These are phyloP conservation scores for Pandemis cinnamomeana DNA, from an alignment of 2,888 invertebrate genomes.

Conservation along the genomic window DNA sequence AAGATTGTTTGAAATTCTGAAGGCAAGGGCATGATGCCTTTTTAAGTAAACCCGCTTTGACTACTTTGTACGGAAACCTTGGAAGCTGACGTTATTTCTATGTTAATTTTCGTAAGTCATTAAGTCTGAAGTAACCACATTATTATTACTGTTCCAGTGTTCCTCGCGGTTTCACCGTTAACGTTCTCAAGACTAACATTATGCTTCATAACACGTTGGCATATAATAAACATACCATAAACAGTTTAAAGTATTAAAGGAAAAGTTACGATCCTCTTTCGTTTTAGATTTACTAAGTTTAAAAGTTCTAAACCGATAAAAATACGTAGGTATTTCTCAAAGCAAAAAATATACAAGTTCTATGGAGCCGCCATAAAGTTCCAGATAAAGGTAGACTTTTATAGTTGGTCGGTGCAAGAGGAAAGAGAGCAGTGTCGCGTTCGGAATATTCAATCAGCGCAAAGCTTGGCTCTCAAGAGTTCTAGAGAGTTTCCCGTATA, in stretches of 20 bases:
- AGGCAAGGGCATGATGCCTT: constrained; percentile 15
- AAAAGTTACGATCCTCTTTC: not conserved
- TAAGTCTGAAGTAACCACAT: constrained; percentile 36
- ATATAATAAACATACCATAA: not conserved
- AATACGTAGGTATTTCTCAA: constrained; percentile 42
- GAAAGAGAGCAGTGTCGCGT: constrained; percentile 52
- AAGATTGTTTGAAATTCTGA: not conserved
- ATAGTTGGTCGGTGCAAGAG: constrained; percentile 47
- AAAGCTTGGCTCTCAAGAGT: constrained; percentile 41
- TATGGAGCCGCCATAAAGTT: constrained; percentile 45
- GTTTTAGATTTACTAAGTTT: not conserved
- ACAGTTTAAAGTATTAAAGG: constrained; percentile 4
- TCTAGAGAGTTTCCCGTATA: constrained; percentile 39
- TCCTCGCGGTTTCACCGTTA: constrained; percentile 24
- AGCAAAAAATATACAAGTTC: constrained; percentile 40
- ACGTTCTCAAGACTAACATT: constrained; percentile 29
- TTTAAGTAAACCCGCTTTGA: constrained; percentile 24
- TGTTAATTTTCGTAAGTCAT: constrained; percentile 39
- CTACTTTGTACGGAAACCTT: constrained; percentile 28
- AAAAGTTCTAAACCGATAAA: constrained; percentile 10
- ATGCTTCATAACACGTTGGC: constrained; percentile 11
- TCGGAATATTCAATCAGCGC: constrained; percentile 58
- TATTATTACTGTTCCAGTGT: constrained; percentile 21
- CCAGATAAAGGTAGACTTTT: constrained; percentile 51
- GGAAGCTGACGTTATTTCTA: constrained; percentile 35